Percentiles rank a stretch among this genome's conserved stretches.
phyloP scores from a whole-genome alignment of 2,888 invertebrate genomes.

The Calameuta idolon region DNA sequence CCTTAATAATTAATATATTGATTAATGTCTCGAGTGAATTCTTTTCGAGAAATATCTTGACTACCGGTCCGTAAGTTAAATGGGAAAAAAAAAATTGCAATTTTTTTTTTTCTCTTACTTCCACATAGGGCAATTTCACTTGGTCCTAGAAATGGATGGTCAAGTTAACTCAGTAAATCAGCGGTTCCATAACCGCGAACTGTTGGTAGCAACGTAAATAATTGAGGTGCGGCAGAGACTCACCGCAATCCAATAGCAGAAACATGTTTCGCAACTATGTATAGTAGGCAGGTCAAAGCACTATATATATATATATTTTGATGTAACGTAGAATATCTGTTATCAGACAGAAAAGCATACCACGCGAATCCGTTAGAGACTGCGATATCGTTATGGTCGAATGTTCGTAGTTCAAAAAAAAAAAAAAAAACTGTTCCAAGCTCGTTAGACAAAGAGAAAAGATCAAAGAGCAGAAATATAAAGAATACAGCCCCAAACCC shows the following conservation, averaged over 20 bases:
- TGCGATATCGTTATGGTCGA: not conserved
- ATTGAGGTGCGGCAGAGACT: constrained; percentile 32
- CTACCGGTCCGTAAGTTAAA: not conserved
- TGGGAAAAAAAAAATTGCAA: not conserved
- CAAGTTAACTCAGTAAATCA: constrained; percentile 45
- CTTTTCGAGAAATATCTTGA: not conserved
- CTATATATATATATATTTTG: not conserved
- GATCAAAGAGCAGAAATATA: not conserved
- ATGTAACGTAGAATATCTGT: not conserved
- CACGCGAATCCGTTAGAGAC: not conserved
- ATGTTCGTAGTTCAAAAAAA: not conserved
- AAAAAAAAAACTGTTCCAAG: not conserved
- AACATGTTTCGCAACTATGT: constrained; percentile 14
- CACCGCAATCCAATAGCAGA: constrained; percentile 39
- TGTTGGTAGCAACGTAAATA: constrained; percentile 38
- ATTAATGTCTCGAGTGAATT: not conserved
- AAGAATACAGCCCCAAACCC: not conserved
- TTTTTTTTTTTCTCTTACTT: not conserved
- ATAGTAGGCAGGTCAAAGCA: not conserved
- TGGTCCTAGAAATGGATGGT: constrained; percentile 29
- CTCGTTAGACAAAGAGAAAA: not conserved
- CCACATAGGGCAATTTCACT: constrained; percentile 31
- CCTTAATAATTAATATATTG: not conserved
- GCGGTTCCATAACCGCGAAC: constrained; percentile 44
- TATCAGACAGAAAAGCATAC: not conserved